Evolutionary conservation across 2,113 vertebrate species (phyloP).

Genomic region (Ictalurus furcatus): DNA sequence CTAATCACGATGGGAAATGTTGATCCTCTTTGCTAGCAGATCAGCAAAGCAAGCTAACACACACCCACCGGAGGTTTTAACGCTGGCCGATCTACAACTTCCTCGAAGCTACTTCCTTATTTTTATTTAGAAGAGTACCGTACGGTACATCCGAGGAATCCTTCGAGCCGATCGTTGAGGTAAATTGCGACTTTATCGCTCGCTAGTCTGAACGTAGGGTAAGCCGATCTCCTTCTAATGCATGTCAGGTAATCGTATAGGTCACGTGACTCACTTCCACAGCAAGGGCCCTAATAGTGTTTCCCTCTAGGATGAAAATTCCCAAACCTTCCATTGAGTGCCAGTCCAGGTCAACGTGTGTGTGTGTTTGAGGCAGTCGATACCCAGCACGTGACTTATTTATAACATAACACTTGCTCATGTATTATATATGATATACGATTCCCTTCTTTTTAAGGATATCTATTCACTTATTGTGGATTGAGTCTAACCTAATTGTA

Average conservation of each 20-base stretch:
- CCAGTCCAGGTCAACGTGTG: not conserved
- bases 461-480: not conserved
- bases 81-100: not conserved
- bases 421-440: not conserved
- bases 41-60: not conserved
- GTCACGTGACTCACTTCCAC: not conserved
- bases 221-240: not conserved
- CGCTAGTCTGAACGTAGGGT: not conserved
- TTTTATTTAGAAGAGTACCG: not conserved
- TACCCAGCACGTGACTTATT: not conserved
- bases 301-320: not conserved
- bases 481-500: not conserved
- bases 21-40: not conserved
- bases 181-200: no score
- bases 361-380: not conserved
- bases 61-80: not conserved
- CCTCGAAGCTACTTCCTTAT: not conserved
- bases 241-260: not conserved
- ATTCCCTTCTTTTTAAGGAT: not conserved
- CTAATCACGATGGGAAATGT: not conserved
- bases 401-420: not conserved
- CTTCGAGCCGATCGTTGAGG: no score
- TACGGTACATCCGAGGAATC: no score
- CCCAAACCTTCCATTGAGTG: not conserved
- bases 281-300: not conserved